Base-by-base conservation (phyloP, 2,797 vertebrate genomes). In the Cephalopachus bancanus region DNA sequence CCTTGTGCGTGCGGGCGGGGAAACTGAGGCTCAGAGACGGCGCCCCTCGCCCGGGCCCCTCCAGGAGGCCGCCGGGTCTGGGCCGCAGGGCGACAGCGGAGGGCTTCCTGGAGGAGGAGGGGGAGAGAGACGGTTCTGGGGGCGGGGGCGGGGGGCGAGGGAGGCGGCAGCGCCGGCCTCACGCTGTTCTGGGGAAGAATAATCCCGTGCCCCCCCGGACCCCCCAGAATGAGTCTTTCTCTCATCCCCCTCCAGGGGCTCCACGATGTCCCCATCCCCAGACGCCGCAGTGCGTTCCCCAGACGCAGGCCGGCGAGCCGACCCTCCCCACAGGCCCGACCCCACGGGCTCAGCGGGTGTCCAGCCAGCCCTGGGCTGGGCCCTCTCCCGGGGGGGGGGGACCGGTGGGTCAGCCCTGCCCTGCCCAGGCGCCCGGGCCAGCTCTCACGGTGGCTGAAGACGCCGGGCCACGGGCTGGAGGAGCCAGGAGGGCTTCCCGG, bases 251-350 rank as follows among this genome's bases (percentile, higher is more conserved):
- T 79, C 26, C 17, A 4, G 33, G 60, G 55, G 14, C 10, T 19
- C 49, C 44, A 51, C n/a, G 57, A n/a, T 10, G 37, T 30, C n/a
- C 37, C 72, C n/a, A 10, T 30, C 5, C 9, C 5, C 24, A 14
- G 15, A 0, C 1, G 11, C 26, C 7, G 53, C 44, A 19, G 2
- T 17, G 15, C 11, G 30, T 55, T 91, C 90, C 78, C 55, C 71
- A 85, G 75, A 93, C 60, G 74, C 94, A 62, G 33, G 30, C 33
- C 74, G 74, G 72, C 44, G 16, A 37, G 57, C 87, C 90, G 65
- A 89, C 49, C 22, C 33, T 71, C 65, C 37, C 24, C 17, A 1
- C 28, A 53, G 17, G 15, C 74, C 30, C 7, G 69, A 62, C 26
- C 64, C 55, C 28, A 26, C 33, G 44, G 14, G 26, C 51, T 30